Percentiles rank a stretch among this genome's conserved stretches.
Evolutionary conservation across 2,888 invertebrate species (phyloP).

Genomic region (Machimus atricapillus): DNA sequence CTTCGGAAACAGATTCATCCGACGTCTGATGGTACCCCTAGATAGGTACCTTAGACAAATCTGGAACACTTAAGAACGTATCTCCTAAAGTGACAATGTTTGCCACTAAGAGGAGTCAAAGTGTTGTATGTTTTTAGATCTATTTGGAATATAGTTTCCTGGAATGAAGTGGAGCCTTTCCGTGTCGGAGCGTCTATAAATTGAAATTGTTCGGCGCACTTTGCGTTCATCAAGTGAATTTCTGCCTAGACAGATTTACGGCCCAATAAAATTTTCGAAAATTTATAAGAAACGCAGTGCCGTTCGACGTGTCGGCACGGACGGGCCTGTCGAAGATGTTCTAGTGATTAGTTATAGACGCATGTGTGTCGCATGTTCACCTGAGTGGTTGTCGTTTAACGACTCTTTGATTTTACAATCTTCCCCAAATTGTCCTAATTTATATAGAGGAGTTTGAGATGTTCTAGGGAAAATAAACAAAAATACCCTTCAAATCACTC

Average conservation of each 20-base stretch:
- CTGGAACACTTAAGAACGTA: neutral
- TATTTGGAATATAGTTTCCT: neutral
- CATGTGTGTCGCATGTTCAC: neutral
- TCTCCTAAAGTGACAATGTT: neutral
- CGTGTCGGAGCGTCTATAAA: neutral
- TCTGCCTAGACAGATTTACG: neutral
- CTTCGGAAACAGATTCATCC: neutral
- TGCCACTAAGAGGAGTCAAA: neutral
- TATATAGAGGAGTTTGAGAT: neutral
- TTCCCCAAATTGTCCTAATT: neutral
- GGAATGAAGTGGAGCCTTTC: neutral
- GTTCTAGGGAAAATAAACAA: neutral
- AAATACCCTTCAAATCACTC: neutral
- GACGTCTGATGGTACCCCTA: neutral
- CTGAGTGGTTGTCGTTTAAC: neutral
- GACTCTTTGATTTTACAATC: neutral
- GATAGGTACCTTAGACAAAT: neutral
- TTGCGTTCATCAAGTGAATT: neutral
- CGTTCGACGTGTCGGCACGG: neutral
- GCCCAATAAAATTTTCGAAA: neutral
- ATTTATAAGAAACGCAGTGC: neutral
- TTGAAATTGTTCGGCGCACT: neutral
- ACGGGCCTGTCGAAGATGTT: neutral
- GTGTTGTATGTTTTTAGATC: neutral
- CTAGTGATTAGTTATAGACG: neutral